These are phyloP conservation scores for Eptatretus burgeri DNA, from an alignment of 2,113 vertebrate genomes.

Conservation along the genomic window DNA sequence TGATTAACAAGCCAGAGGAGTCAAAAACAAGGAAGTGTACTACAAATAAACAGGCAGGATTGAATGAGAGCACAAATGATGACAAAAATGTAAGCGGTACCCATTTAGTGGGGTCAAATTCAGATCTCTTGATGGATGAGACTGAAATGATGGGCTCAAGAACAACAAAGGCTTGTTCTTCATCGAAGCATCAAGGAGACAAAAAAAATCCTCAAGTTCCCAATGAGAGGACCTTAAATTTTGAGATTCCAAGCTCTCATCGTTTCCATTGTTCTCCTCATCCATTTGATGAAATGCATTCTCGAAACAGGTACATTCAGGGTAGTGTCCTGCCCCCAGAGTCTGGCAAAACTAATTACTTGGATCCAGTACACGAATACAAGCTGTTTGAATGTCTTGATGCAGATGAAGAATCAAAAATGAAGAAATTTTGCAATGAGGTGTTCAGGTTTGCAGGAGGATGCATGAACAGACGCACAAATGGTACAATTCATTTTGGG, in stretches of 20 bases:
- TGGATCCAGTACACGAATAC: conserved; percentile 30
- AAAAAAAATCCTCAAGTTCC: too few relatives aligned
- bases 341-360: conserved; percentile 22
- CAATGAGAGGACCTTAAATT: too few relatives aligned
- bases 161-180: conserved; percentile 22
- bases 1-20: too few relatives aligned
- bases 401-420: conserved; percentile 13
- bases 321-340: conserved; percentile 18
- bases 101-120: too few relatives aligned
- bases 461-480: conserved; percentile 31
- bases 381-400: conserved; percentile 18
- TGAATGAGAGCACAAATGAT: too few relatives aligned
- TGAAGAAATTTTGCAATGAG: conserved; percentile 25
- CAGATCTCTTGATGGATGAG: too few relatives aligned
- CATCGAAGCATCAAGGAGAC: too few relatives aligned
- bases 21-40: too few relatives aligned
- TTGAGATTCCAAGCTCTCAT: too few relatives aligned
- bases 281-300: conserved; percentile 20
- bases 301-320: conserved; percentile 17
- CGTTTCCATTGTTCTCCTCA: conserved; percentile 12
- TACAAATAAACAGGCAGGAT: too few relatives aligned
- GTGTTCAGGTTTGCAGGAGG: conserved; percentile 25
- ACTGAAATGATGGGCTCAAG: too few relatives aligned
- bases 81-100: too few relatives aligned
- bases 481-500: conserved; percentile 37